Evolutionary conservation across 2,113 vertebrate genomes (phyloP), one percentile per base, ranked within the genome.

Genomic region (Poeciliopsis prolifica): DNA sequence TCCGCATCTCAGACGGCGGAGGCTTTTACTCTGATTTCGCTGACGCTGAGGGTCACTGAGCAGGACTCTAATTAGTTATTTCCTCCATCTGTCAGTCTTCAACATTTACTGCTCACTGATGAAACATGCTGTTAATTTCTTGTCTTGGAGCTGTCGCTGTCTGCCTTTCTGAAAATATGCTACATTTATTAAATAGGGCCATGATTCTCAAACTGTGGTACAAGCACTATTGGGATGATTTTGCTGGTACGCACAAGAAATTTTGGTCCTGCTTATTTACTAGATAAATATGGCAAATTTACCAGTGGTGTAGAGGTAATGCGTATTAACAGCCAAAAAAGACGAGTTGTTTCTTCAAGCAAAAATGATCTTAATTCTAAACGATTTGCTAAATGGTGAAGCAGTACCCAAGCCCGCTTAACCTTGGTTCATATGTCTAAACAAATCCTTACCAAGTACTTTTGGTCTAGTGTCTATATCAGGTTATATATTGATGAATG

Each of bases 51-150:
- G 35, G 33, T 58, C 44, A 37, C 8, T 8, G 62, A 37, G 58
- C 31, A 54, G 35, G 63, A 37, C 24, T 13, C 33, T 29, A 51
- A 63, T 42, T 68, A 19, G n/a, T 70, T 61, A 35, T 70, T 37
- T 70, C 48, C 51, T 58, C 68, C 51, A 58, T 58, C 68, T 68
- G 66, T 68, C 40, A 26, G 26, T 68, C 14, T 61, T 61, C 31
- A 40, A 13, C 24, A 70, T 61, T 60, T n/a, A 61, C 30, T 31
- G 12, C 14, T 60, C 30, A 26, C n/a, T 30, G 6, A 48, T 68
- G n/a, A 28, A 48, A 30, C 42, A 30, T 48, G 14, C 22, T 3
- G 40, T 48, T 28, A 40, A 48, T 42, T 30, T 68, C 66, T 68
- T 9, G 28, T 48, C 64, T 65, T 40, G 64, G 35, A 26, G 24